A percentile compares a stretch with the other conserved stretches of the same genome.
Conservation (phyloP, 2,888 invertebrate species). For the Blera fallax region DNA sequence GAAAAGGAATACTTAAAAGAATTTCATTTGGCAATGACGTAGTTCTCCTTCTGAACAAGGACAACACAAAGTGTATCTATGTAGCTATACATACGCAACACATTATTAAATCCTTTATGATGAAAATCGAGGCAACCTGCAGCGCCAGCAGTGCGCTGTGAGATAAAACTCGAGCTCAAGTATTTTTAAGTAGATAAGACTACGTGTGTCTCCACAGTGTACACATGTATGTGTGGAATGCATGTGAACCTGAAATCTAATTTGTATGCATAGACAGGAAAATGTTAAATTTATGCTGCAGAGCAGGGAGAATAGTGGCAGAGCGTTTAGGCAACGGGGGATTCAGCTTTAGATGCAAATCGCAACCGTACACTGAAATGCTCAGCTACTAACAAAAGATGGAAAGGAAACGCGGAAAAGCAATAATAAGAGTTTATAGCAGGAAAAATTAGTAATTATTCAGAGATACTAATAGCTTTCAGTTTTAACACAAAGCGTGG, state of each 20-base stretch:
- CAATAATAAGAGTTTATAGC: conserved; percentile 11
- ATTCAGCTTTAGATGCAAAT: conserved; percentile 61
- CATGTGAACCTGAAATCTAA: conserved; percentile 50
- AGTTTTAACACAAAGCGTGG: neutral
- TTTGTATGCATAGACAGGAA: conserved; percentile 69
- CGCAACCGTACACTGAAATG: conserved; percentile 14
- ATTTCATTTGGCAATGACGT: conserved; percentile 44
- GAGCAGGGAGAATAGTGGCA: neutral
- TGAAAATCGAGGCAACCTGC: conserved; percentile 59
- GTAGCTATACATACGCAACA: no score
- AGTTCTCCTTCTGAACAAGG: conserved; percentile 25
- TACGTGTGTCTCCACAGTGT: conserved; percentile 4
- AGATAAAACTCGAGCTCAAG: conserved; percentile 46
- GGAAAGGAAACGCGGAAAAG: neutral
- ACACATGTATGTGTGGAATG: neutral
- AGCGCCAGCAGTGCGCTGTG: conserved; percentile 24
- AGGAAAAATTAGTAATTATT: neutral
- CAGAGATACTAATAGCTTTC: neutral
- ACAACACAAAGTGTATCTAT: conserved; percentile 24
- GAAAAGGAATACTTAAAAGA: conserved; percentile 6
- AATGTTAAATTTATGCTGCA: conserved; percentile 54
- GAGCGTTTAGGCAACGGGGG: neutral
- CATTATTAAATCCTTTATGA: conserved; percentile 66
- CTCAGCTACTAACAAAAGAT: conserved; percentile 14
- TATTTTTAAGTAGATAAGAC: conserved; percentile 52